A percentile compares a stretch with the other conserved stretches of the same genome.
Conservation (phyloP, 2,113 vertebrate species). For the Turdus rufiventris region DNA sequence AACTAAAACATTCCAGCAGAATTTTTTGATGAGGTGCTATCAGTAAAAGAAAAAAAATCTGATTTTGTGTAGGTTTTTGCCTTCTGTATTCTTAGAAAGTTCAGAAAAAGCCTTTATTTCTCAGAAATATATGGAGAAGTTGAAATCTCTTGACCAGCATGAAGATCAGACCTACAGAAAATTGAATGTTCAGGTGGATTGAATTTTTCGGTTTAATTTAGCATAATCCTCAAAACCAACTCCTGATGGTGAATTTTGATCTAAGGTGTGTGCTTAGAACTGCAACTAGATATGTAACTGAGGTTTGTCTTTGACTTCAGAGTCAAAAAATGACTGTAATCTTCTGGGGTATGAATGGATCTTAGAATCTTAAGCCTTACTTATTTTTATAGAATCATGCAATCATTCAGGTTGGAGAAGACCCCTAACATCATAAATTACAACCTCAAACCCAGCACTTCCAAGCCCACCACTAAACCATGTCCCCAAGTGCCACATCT, state of each 20-base stretch:
- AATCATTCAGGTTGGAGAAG: not conserved
- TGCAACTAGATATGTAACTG: not conserved
- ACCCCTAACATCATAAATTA: not conserved
- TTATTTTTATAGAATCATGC: not conserved
- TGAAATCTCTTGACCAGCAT: constrained; percentile 71
- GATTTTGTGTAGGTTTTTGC: not conserved
- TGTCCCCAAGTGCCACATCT: not conserved
- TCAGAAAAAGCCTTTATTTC: constrained; percentile 60
- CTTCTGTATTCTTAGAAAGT: constrained; percentile 58
- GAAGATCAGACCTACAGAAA: constrained; percentile 71
- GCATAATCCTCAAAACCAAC: constrained; percentile 54
- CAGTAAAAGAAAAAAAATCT: not conserved
- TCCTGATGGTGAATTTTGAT: constrained; percentile 83
- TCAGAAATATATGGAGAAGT: constrained; percentile 75
- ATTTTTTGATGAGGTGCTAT: not conserved
- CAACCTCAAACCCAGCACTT: not conserved
- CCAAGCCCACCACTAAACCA: not conserved
- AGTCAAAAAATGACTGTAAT: not conserved
- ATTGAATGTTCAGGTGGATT: constrained; percentile 74
- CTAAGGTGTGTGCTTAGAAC: constrained; percentile 60
- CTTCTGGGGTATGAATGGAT: not conserved
- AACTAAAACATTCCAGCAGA: not conserved
- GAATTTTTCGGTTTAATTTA: constrained; percentile 77
- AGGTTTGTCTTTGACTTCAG: not conserved
- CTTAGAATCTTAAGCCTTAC: not conserved